Conservation (phyloP, 2,797 vertebrate genomes). For the Sebastes hubbsi region DNA sequence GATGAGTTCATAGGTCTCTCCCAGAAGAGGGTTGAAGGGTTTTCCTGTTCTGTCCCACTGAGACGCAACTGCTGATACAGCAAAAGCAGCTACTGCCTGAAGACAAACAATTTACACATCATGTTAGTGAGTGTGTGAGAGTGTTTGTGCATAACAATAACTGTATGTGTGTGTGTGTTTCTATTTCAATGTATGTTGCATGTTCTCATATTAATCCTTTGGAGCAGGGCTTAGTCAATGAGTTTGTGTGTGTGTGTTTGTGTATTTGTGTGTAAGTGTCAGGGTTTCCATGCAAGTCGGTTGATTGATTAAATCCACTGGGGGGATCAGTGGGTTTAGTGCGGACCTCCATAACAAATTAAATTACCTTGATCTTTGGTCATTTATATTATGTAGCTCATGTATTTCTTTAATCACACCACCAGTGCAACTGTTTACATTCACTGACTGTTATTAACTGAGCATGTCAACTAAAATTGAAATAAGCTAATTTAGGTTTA, state of each 20-base stretch:
- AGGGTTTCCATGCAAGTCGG: not conserved
- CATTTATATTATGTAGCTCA: not conserved
- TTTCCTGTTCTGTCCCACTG: constrained; percentile 99
- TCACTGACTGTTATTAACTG: not conserved
- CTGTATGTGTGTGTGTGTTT: not conserved
- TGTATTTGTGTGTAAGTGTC: not conserved
- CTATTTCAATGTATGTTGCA: not conserved
- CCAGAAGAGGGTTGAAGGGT: constrained; percentile 96
- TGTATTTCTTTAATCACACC: not conserved
- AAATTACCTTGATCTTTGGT: not conserved
- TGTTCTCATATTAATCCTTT: not conserved
- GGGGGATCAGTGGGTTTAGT: not conserved
- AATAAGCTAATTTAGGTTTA: not conserved
- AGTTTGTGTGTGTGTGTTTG: not conserved
- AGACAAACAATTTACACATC: not conserved
- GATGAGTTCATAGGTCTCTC: constrained; percentile 94
- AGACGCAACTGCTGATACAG: constrained; percentile 96
- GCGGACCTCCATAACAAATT: not conserved
- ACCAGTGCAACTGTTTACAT: not conserved
- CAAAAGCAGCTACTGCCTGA: constrained; percentile 95
- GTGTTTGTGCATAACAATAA: not conserved
- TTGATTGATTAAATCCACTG: not conserved
- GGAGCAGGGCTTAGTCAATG: not conserved
- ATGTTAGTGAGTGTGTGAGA: not conserved
- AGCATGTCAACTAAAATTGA: too few relatives aligned